phyloP scores from a whole-genome alignment of 2,888 invertebrate species.

The Limnephilus lunatus region DNA sequence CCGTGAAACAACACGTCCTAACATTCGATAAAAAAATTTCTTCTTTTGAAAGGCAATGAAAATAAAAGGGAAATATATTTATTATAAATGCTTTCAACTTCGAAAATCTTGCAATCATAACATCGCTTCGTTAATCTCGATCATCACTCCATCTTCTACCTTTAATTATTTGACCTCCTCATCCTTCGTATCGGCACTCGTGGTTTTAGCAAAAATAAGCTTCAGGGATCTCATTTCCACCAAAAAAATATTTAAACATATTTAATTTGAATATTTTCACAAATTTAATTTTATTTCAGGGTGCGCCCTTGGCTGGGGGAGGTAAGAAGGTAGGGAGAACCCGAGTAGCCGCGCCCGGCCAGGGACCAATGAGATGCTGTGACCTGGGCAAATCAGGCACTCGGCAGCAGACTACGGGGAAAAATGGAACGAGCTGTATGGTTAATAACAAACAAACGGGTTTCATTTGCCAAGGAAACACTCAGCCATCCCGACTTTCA shows the following conservation, averaged over 20 bases:
- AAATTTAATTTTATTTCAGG: not conserved
- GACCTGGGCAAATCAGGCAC: constrained; percentile 71
- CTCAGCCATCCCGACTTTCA: not conserved
- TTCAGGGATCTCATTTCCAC: too few species aligned
- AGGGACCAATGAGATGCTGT: constrained; percentile 73
- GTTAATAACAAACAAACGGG: constrained; percentile 10
- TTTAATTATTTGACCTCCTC: not conserved
- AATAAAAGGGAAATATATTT: too few species aligned
- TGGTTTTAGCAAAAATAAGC: too few species aligned
- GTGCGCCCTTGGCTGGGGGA: not conserved
- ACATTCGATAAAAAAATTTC: too few species aligned
- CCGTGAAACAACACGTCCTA: too few species aligned
- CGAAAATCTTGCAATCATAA: too few species aligned
- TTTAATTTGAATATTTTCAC: too few species aligned
- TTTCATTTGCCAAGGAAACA: constrained; percentile 14
- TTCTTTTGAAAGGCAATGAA: too few species aligned
- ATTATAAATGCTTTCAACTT: too few species aligned
- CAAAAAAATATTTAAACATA: too few species aligned
- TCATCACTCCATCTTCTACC: not conserved
- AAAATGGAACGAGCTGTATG: constrained; percentile 13
- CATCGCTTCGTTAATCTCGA: not conserved
- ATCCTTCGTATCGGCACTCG: not conserved
- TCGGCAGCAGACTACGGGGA: constrained; percentile 60
- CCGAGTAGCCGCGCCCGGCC: constrained; percentile 26
- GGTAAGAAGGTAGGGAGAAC: not conserved